These are phyloP conservation scores for Drymodes brunneopygia DNA, from an alignment of 2,113 vertebrate species.

Conservation along the genomic window DNA sequence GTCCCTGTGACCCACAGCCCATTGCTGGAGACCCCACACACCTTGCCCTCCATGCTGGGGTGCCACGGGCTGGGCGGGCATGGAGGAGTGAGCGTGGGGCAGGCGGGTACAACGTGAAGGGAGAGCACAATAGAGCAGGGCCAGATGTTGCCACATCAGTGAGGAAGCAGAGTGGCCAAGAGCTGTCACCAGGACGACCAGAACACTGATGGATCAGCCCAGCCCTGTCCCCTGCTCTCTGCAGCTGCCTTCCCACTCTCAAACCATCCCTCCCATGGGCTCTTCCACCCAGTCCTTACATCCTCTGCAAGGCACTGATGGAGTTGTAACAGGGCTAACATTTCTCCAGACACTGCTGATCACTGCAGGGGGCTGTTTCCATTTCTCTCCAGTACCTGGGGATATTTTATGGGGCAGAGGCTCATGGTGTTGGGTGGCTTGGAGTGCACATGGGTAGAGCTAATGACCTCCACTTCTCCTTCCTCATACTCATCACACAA, in stretches of 20 bases:
- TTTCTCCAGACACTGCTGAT: neutral
- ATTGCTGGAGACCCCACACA: neutral
- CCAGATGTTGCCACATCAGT: neutral
- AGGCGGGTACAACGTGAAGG: fast-evolving
- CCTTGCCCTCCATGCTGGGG: neutral
- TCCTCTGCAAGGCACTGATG: neutral
- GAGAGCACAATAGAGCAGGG: neutral
- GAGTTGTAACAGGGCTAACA: neutral
- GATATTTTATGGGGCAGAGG: neutral
- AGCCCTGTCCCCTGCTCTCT: neutral
- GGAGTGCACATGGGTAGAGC: neutral
- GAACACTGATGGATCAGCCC: fast-evolving
- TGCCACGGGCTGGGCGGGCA: neutral
- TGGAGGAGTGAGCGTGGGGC: fast-evolving
- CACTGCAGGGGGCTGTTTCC: neutral
- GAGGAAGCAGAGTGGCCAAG: neutral
- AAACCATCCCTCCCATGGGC: neutral
- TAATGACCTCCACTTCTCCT: neutral
- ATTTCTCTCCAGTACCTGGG: neutral
- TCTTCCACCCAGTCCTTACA: neutral
- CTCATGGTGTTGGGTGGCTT: neutral
- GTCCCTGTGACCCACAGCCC: neutral
- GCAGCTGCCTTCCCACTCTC: neutral
- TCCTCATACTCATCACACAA: fast-evolving
- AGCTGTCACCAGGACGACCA: neutral